Evolutionary conservation across 1,140 invertebrate genomes (phyloP).

Genomic region (Megathymus violae): DNA sequence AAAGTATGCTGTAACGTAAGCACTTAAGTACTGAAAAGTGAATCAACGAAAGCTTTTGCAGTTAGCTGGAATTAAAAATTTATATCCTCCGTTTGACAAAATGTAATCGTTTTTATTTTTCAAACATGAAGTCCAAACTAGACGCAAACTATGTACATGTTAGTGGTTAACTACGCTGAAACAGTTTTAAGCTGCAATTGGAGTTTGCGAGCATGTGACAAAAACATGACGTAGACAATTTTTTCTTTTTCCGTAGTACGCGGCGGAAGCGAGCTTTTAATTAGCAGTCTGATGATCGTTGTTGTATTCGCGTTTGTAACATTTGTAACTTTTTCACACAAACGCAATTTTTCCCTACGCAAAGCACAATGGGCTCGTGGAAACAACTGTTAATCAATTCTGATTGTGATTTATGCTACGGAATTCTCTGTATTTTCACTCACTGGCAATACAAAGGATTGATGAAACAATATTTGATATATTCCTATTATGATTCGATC

Average conservation of each 20-base stretch:
- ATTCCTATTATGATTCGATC: background rate
- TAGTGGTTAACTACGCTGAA: slow-evolving; percentile 11
- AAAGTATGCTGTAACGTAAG: too few relatives aligned
- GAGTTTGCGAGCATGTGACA: slow-evolving; percentile 10
- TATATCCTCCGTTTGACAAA: too few relatives aligned
- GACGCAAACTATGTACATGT: background rate
- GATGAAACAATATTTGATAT: background rate
- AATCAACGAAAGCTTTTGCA: too few relatives aligned
- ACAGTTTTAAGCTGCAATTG: slow-evolving; percentile 14
- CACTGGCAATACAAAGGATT: background rate
- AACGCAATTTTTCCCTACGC: background rate
- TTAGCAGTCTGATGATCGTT: background rate
- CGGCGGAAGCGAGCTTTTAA: slow-evolving; percentile 6
- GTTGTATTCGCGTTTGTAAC: too few relatives aligned
- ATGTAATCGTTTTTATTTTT: background rate
- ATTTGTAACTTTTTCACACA: background rate
- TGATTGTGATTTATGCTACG: background rate
- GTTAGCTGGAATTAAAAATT: too few relatives aligned
- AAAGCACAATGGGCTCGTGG: background rate
- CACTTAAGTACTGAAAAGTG: too few relatives aligned
- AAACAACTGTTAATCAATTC: background rate
- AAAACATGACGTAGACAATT: slow-evolving; percentile 15
- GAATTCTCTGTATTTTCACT: background rate
- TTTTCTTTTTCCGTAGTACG: slow-evolving; percentile 1
- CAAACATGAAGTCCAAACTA: background rate